Conservation (phyloP, 2,888 invertebrate genomes). For the Drosophila colorata region DNA sequence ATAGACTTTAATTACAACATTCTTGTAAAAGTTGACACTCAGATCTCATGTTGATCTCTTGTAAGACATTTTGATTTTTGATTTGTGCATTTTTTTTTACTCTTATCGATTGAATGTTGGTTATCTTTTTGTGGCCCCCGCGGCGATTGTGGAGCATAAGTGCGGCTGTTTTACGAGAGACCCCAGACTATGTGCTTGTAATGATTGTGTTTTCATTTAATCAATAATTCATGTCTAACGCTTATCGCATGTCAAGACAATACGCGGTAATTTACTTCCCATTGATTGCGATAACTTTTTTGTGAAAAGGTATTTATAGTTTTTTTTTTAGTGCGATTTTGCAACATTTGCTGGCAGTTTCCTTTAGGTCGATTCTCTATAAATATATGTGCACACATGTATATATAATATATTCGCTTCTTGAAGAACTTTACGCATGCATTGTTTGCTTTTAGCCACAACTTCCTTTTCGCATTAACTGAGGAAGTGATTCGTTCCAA, state of each 20-base stretch:
- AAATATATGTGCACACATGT: too few species aligned
- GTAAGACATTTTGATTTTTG: constrained; percentile 18
- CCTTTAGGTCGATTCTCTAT: constrained; percentile 29
- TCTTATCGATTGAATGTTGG: constrained; percentile 17
- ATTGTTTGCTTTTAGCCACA: neutral
- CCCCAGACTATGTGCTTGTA: constrained; percentile 37
- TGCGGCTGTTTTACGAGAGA: neutral
- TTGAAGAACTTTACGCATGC: neutral
- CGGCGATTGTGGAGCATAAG: constrained; percentile 1
- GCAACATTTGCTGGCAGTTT: constrained; percentile 27
- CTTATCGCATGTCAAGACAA: constrained; percentile 57
- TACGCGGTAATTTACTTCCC: constrained; percentile 47
- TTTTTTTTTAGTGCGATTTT: constrained; percentile 11
- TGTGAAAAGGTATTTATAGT: constrained; percentile 6
- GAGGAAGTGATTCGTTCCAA: constrained; percentile 46
- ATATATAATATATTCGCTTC: too few species aligned
- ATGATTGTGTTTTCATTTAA: constrained; percentile 54
- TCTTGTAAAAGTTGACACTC: neutral
- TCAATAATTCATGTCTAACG: constrained; percentile 62
- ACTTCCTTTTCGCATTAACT: constrained; percentile 39
- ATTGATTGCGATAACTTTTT: constrained; percentile 35
- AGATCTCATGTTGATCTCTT: constrained; percentile 25
- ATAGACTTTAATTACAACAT: neutral
- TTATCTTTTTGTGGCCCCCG: constrained; percentile 6
- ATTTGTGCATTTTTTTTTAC: neutral